Evolutionary conservation across 2,888 invertebrate genomes (phyloP).

Genomic region (Eristalis arbustorum): DNA sequence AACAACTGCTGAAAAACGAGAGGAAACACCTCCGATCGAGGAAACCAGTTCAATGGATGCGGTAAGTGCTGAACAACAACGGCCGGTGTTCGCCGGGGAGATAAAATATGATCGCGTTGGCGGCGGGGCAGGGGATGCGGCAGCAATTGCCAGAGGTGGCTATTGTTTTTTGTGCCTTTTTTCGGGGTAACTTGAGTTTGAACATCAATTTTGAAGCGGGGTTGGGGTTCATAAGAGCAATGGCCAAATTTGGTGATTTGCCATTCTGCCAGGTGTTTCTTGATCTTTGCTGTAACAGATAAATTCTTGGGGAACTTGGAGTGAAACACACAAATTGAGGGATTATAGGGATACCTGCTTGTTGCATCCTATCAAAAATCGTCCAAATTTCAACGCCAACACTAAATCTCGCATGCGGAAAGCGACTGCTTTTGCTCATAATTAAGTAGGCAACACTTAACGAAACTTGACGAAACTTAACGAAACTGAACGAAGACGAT

Average conservation of each 20-base stretch:
- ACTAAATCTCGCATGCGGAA: too few relatives aligned
- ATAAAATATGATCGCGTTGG: conserved; percentile 28
- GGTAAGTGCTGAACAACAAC: conserved; percentile 25
- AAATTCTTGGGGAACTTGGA: too few relatives aligned
- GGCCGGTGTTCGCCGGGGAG: conserved; percentile 19
- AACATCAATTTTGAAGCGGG: neutral
- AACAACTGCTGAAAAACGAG: conserved; percentile 13
- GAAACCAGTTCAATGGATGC: conserved; percentile 43
- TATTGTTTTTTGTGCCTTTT: neutral
- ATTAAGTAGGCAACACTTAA: too few relatives aligned
- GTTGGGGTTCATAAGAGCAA: neutral
- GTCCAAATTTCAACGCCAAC: too few relatives aligned
- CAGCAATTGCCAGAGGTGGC: neutral
- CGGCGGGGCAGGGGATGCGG: neutral
- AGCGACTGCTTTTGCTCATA: too few relatives aligned
- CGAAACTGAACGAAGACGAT: too few relatives aligned
- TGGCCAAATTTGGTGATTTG: neutral
- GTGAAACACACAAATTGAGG: too few relatives aligned
- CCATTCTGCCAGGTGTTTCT: neutral
- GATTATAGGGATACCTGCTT: too few relatives aligned
- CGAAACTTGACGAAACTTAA: too few relatives aligned
- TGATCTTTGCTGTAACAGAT: too few relatives aligned
- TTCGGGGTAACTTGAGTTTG: neutral
- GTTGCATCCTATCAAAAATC: too few relatives aligned
- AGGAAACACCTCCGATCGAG: neutral